Percentiles rank a stretch among this genome's conserved stretches.
Conservation (phyloP, 2,113 vertebrate species). For the Platysteira castanea region DNA sequence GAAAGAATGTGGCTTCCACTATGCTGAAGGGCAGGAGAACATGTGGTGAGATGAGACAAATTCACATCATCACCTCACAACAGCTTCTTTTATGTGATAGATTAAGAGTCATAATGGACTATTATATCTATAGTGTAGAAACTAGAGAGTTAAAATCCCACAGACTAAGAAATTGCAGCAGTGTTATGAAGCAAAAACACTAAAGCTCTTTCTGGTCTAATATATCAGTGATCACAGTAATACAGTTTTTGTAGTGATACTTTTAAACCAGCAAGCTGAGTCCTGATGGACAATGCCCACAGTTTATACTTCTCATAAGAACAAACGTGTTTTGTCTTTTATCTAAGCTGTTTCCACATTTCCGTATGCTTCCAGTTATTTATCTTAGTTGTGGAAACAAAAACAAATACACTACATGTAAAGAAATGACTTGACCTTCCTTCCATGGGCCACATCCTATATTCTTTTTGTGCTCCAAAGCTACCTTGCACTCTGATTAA, state of each 20-base stretch:
- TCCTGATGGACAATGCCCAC: background rate
- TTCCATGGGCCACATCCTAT: conserved; percentile 9
- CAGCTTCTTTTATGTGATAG: background rate
- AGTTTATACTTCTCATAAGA: background rate
- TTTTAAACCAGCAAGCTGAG: background rate
- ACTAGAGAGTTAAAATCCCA: background rate
- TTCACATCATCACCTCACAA: background rate
- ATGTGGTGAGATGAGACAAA: background rate
- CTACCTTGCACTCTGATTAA: background rate
- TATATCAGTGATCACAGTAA: background rate
- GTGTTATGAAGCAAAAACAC: background rate
- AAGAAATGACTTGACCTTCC: conserved; percentile 28
- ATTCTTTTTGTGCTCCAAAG: background rate
- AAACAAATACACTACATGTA: background rate
- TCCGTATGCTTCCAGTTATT: background rate
- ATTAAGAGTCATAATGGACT: background rate
- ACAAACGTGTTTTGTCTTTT: background rate
- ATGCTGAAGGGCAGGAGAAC: background rate
- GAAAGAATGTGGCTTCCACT: background rate
- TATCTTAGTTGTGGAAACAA: conserved; percentile 4
- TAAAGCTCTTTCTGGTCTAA: background rate
- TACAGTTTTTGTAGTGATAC: background rate
- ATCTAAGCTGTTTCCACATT: background rate
- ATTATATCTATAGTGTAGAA: background rate
- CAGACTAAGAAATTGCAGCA: background rate